Evolutionary conservation across 2,888 invertebrate species (phyloP), one percentile per base, ranked within the genome.

Genomic region (Epinotia brunnichana): DNA sequence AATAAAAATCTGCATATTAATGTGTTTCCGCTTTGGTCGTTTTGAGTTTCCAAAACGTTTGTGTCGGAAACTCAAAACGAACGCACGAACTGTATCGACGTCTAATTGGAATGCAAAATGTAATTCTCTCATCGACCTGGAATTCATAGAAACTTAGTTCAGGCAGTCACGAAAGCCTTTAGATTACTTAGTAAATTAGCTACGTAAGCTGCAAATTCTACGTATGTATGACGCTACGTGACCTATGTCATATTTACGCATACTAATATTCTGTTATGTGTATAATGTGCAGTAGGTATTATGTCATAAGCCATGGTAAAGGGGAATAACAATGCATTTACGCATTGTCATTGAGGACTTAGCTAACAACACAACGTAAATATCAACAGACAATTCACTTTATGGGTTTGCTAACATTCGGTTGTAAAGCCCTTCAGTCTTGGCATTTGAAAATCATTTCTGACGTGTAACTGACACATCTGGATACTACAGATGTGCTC

Each of bases 271-370:
- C 11, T 48, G n/a, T 48, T 62, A 48, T 29, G 24, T 64, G 51
- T 64, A 15, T 39, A 64, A 63, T 53, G 29, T 64, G 21, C 54
- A 56, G 54, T 35, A 51, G n/a, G n/a, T n/a, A n/a, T n/a, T 9
- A 54, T 66, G 66, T 56, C 66, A 66, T 66, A 64, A 54, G 64
- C 64, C 3, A 54, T 64, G 66, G 66, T 66, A 66, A 66, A 66
- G 54, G 66, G 66, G 66, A 66, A 56, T 66, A 56, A 66, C 66
- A 24, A 66, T 66, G 56, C 66, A 21, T 39, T 54, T 64, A 66
- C 41, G 56, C 54, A 66, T 39, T 56, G 66, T 66, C 66, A 41
- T 66, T 66, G 66, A 66, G 56, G 41, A 24, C 21, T 19, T 64
- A 51, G 29, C 24, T 35, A 51, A 63, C 29, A 63, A 21, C 54